Base-by-base conservation (phyloP, 2,888 invertebrate genomes). In the Idaea dimidiata region DNA sequence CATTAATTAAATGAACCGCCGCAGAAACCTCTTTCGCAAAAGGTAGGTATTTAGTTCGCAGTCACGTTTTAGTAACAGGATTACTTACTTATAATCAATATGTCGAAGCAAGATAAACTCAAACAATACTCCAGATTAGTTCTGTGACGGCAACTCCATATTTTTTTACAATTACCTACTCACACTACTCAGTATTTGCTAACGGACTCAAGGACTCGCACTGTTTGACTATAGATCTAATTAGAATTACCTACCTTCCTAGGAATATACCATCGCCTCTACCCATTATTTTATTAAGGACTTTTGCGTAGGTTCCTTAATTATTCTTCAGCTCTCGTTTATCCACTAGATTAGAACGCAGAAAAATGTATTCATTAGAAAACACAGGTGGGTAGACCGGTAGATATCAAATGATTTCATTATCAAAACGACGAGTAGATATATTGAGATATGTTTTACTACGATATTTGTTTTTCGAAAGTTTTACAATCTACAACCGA, bases 51-150 rank as follows among this genome's bases (percentile, higher is more conserved):
- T 43, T 78, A 75, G 65, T 72, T 67, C 66, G 61, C 65, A 64
- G 77, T 77, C 79, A 79, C 80, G 79, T 77, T 80, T 78, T 71
- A 69, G 72, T 79, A 81, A 81, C 76, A 72, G 73, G 77, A 79
- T 78, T 79, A 75, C 70, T 69, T 70, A 73, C 70, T 70, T 70
- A 73, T 72, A 74, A 78, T 74, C 66, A 68, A 63, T 67, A 70
- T 78, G 74, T 66, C 72, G 73, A 76, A 71, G 61, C 64, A 70
- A 67, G 63, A 67, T 70, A 66, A 67, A 70, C 63, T 62, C 18
- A 53, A 55, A 60, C 43, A 59, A 33, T 56, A 17, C 10, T 24
- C 8, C 10, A 62, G 59, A 64, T 65, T 69, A 62, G 31, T 32
- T 17, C 54, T 65, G 57, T 63, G 64, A 66, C 62, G 64, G 58